A percentile compares a stretch with the other conserved stretches of the same genome.
phyloP scores from a whole-genome alignment of 2,113 vertebrate genomes.

The Scomber colias region DNA sequence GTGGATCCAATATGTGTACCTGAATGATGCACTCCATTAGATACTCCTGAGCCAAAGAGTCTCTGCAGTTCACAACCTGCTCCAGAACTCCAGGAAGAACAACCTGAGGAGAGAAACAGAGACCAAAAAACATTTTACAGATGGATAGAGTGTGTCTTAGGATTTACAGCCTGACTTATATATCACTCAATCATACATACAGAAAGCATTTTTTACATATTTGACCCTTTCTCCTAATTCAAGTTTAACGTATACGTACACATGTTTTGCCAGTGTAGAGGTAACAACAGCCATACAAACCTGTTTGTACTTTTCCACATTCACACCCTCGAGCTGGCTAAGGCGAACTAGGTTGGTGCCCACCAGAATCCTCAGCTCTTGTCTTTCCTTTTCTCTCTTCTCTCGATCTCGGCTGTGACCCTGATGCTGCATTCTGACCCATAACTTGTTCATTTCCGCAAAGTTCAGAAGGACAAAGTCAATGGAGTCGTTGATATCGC shows the following conservation, averaged over 20 bases:
- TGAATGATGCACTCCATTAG: constrained; percentile 99
- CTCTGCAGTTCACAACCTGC: constrained; percentile 98
- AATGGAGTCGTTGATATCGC: constrained; percentile 97
- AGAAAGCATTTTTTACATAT: too few relatives aligned
- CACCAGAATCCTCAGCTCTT: constrained; percentile 96
- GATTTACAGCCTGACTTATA: too few relatives aligned
- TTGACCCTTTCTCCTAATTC: too few relatives aligned
- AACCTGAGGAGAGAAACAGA: constrained; percentile 82
- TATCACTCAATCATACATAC: too few relatives aligned
- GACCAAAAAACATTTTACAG: neutral
- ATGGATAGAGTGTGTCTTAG: too few relatives aligned
- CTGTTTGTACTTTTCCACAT: constrained; percentile 98
- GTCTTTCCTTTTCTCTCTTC: constrained; percentile 95
- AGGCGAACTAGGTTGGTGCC: constrained; percentile 98
- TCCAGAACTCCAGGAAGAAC: constrained; percentile 96
- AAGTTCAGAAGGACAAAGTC: constrained; percentile 99
- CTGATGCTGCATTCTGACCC: constrained; percentile 99
- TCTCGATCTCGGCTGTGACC: constrained; percentile 97
- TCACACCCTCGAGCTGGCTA: constrained; percentile 97
- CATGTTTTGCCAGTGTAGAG: too few relatives aligned
- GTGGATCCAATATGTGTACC: constrained; percentile 78
- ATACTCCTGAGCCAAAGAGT: constrained; percentile 98
- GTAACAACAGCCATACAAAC: constrained; percentile 59
- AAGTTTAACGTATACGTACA: too few relatives aligned
- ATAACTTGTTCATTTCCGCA: constrained; percentile 99